These are phyloP conservation scores for Hippopotamus amphibius DNA, from an alignment of 2,113 vertebrate species.

Conservation along the genomic window DNA sequence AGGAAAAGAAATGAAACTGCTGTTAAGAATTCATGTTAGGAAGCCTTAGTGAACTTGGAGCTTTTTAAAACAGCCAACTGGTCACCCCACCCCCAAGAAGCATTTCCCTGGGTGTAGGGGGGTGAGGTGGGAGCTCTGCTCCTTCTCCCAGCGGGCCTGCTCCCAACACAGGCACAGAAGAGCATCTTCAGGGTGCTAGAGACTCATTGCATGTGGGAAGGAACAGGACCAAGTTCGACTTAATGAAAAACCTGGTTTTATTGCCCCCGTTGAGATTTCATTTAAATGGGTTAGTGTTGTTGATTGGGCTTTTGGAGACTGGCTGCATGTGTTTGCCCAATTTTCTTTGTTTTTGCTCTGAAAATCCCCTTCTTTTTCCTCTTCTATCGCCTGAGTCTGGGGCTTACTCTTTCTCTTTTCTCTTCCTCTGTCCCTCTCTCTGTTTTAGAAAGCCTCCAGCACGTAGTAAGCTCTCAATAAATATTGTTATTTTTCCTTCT, in stretches of 20 bases:
- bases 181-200: neutral
- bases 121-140: neutral
- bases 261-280: neutral
- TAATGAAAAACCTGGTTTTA: slow-evolving; percentile 61
- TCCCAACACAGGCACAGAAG: neutral
- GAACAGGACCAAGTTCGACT: neutral
- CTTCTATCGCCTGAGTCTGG: neutral
- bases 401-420: neutral
- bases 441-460: neutral
- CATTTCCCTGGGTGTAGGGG: neutral
- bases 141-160: neutral
- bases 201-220: neutral
- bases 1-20: slow-evolving; percentile 63
- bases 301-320: neutral
- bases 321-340: neutral
- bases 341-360: neutral
- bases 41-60: neutral
- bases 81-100: neutral
- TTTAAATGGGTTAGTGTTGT: slow-evolving; percentile 33
- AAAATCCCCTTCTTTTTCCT: neutral
- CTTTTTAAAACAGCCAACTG: neutral
- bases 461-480: neutral
- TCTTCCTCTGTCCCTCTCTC: neutral
- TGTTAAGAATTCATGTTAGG: slow-evolving; percentile 79
- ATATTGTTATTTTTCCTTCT: neutral